Conservation (phyloP, 2,888 invertebrate species). For the Machimus rusticus region DNA sequence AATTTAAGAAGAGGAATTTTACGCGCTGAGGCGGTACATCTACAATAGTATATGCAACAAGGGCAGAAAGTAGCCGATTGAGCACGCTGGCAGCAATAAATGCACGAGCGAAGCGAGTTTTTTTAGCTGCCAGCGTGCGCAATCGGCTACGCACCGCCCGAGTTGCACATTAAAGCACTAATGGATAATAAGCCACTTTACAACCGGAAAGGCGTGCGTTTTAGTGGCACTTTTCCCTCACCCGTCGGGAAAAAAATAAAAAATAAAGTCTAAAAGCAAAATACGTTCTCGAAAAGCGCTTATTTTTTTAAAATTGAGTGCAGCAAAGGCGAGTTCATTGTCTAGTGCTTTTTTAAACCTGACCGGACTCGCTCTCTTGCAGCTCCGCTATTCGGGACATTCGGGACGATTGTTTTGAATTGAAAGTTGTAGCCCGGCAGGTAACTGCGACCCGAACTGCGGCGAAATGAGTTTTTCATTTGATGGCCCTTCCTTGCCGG, state of each 20-base stretch:
- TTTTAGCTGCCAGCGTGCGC: too few species aligned
- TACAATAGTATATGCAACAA: too few species aligned
- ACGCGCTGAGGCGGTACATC: background rate
- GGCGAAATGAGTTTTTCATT: background rate
- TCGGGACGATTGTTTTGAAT: slow-evolving; percentile 12
- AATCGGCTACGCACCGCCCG: too few species aligned
- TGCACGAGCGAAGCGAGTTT: too few species aligned
- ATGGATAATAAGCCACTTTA: too few species aligned
- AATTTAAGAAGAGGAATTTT: too few species aligned
- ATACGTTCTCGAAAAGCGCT: background rate
- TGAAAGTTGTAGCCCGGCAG: background rate
- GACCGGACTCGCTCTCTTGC: background rate
- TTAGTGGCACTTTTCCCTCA: too few species aligned
- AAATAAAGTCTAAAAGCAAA: background rate
- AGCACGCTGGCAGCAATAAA: too few species aligned
- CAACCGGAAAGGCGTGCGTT: too few species aligned
- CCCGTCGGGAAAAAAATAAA: background rate
- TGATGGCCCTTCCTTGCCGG: background rate
- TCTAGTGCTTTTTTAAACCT: background rate
- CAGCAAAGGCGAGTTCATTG: background rate
- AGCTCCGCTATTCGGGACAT: background rate
- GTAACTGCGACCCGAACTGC: background rate
- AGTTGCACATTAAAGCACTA: too few species aligned
- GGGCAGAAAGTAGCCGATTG: too few species aligned
- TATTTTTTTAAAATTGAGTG: background rate